phyloP scores from a whole-genome alignment of 2,797 vertebrate species.

The Sebastolobus alascanus region DNA sequence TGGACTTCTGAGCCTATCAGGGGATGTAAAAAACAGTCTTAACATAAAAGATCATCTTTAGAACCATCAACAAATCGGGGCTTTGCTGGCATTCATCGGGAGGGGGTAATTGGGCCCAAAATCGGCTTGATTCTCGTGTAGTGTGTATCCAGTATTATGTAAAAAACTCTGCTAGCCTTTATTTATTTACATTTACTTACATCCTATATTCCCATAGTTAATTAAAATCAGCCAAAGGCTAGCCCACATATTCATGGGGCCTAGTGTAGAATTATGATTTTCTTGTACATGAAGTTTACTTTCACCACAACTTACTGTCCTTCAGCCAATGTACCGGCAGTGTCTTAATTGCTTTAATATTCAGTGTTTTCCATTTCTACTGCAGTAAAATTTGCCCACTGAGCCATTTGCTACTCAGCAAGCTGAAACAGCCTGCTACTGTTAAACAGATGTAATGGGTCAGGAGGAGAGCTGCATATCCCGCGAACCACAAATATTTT shows the following conservation, averaged over 20 bases:
- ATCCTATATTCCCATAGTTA: background rate
- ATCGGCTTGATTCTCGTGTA: rapidly evolving
- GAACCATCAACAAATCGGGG: no score
- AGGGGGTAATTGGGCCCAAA: no score
- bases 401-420: conserved; percentile 1
- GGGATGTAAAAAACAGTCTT: no score
- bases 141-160: no score
- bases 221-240: background rate
- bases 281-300: background rate
- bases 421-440: conserved; percentile 1
- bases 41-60: no score
- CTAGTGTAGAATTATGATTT: background rate
- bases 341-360: background rate
- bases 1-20: no score
- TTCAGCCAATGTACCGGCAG: background rate
- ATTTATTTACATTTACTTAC: no score
- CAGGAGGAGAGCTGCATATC: conserved; percentile 16
- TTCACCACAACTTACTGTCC: background rate
- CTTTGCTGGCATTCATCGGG: no score
- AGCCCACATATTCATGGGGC: background rate
- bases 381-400: background rate
- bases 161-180: no score
- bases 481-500: background rate
- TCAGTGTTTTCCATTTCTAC: background rate
- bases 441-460: conserved; percentile 9